phyloP scores from a whole-genome alignment of 2,113 vertebrate genomes.

The Pungitius pungitius region DNA sequence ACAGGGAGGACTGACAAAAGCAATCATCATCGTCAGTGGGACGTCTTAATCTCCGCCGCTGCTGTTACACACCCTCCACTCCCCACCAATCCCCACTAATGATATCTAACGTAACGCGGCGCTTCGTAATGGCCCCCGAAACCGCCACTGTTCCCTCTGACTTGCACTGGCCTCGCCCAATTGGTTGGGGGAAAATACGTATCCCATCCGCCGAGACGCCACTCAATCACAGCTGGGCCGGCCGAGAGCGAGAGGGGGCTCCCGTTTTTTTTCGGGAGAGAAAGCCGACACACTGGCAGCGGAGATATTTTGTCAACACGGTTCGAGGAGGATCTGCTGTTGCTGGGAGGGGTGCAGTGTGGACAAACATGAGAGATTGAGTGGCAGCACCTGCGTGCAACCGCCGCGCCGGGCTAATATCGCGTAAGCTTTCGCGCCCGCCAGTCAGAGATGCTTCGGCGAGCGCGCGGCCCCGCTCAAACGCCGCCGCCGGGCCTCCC shows the following conservation, averaged over 20 bases:
- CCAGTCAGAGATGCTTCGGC: slow-evolving; percentile 43
- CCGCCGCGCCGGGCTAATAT: slow-evolving; percentile 52
- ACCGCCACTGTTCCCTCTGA: slow-evolving; percentile 35
- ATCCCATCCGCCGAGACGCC: slow-evolving; percentile 51
- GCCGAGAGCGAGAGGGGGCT: slow-evolving; percentile 20
- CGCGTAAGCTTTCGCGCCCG: slow-evolving; percentile 51
- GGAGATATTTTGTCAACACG: slow-evolving; percentile 50
- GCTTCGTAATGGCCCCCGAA: slow-evolving; percentile 64
- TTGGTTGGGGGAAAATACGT: slow-evolving; percentile 36
- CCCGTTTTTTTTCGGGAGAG: slow-evolving; percentile 27
- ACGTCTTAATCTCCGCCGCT: slow-evolving; percentile 64
- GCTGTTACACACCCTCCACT: slow-evolving; percentile 48
- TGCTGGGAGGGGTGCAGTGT: slow-evolving; percentile 58
- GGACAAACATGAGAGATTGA: slow-evolving; percentile 49
- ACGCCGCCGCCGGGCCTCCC: slow-evolving; percentile 8
- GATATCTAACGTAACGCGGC: slow-evolving; percentile 57
- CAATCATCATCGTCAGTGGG: slow-evolving; percentile 69
- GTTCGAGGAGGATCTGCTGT: slow-evolving; percentile 45
- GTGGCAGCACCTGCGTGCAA: slow-evolving; percentile 58
- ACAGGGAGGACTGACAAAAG: slow-evolving; percentile 70
- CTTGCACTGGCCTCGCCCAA: slow-evolving; percentile 53
- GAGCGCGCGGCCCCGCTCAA: slow-evolving; percentile 14
- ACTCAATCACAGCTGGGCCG: slow-evolving; percentile 51
- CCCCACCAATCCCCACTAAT: slow-evolving; percentile 59
- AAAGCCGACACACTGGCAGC: slow-evolving; percentile 22